Evolutionary conservation across 2,797 vertebrate genomes (phyloP).

Genomic region (Crenuchus spilurus): DNA sequence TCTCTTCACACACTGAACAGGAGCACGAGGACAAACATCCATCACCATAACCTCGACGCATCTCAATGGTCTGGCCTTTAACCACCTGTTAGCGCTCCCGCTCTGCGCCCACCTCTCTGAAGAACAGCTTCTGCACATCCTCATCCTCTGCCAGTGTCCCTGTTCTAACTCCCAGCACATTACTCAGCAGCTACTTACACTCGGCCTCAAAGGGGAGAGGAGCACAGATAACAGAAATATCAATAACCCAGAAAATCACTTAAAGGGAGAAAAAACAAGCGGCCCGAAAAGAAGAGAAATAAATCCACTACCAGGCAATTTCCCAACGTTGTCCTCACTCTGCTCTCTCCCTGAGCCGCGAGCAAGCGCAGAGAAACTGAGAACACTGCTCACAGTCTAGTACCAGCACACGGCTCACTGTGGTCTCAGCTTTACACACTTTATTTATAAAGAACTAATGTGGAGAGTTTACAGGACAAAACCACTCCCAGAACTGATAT

Average conservation of each 20-base stretch:
- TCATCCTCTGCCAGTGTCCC: conserved; percentile 31
- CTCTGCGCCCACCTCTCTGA: conserved; percentile 43
- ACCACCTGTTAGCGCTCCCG: conserved; percentile 53
- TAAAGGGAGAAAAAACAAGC: conserved; percentile 19
- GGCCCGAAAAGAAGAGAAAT: conserved; percentile 4
- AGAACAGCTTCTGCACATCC: conserved; percentile 51
- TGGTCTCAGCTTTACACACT: conserved; percentile 2
- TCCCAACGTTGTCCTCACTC: not conserved
- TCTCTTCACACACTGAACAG: conserved; percentile 10
- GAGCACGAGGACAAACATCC: conserved; percentile 8
- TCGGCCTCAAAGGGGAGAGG: conserved; percentile 13
- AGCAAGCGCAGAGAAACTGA: conserved; percentile 18
- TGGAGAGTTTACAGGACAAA: too few species aligned
- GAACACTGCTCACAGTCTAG: not conserved
- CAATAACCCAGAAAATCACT: conserved; percentile 30
- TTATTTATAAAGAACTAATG: too few species aligned
- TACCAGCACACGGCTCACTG: not conserved
- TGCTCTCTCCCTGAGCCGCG: not conserved
- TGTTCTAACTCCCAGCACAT: conserved; percentile 51
- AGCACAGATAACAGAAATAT: conserved; percentile 35
- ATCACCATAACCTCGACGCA: conserved; percentile 57
- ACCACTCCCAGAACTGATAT: too few species aligned
- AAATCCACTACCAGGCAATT: conserved; percentile 19
- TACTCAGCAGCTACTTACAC: conserved; percentile 50
- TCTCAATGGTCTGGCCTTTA: conserved; percentile 58